Evolutionary conservation across 2,888 invertebrate genomes (phyloP).

Genomic region (Apoda limacodes): DNA sequence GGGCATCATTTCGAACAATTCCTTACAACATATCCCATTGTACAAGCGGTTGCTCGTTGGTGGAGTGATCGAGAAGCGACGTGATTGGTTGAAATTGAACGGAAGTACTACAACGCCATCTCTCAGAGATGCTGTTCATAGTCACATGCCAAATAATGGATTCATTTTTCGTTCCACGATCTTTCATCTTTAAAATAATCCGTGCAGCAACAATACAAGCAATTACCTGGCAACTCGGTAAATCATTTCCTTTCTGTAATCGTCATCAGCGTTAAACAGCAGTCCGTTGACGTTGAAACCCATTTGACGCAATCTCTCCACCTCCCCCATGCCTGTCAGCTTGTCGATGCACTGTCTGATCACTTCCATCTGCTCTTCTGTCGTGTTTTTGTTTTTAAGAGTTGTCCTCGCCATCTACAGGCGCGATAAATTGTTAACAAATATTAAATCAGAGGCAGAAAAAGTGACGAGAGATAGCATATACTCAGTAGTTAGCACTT

Average conservation of each 20-base stretch:
- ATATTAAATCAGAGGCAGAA: no score
- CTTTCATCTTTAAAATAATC: conserved; percentile 4
- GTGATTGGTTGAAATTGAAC: no score
- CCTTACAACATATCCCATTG: no score
- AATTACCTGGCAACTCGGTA: conserved; percentile 41
- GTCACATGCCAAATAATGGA: no score
- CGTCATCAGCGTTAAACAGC: conserved; percentile 43
- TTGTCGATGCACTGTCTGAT: conserved; percentile 38
- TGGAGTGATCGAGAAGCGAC: no score
- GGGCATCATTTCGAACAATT: no score
- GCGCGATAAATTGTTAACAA: no score
- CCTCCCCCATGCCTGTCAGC: conserved; percentile 42
- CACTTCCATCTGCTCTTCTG: conserved; percentile 34
- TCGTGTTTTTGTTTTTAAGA: conserved; percentile 27
- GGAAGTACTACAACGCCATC: not conserved
- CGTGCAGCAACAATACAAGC: not conserved
- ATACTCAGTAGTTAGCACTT: no score
- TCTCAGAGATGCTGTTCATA: no score
- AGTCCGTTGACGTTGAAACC: conserved; percentile 40
- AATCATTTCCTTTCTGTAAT: conserved; percentile 43
- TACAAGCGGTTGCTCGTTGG: no score
- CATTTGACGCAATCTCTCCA: conserved; percentile 29
- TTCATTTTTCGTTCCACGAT: not conserved
- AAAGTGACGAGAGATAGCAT: no score
- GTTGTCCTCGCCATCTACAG: conserved; percentile 48